A percentile compares a stretch with the other conserved stretches of the same genome.
phyloP scores from a whole-genome alignment of 2,888 invertebrate genomes.

The Tinea trinotella region DNA sequence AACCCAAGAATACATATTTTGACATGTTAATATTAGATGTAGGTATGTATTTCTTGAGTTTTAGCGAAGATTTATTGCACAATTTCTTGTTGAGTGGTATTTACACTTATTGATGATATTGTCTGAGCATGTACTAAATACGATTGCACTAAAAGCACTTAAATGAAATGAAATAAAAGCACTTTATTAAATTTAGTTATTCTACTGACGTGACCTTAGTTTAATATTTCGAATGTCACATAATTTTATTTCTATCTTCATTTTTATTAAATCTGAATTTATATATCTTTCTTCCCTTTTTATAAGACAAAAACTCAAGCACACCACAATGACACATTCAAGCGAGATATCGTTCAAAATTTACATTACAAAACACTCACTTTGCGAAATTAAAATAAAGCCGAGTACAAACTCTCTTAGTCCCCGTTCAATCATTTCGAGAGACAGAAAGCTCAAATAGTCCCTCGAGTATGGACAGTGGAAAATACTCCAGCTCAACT shows the following conservation, averaged over 20 bases:
- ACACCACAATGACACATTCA: constrained; percentile 27
- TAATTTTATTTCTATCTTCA: background rate
- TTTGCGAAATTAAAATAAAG: constrained; percentile 69
- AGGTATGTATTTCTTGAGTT: constrained; percentile 21
- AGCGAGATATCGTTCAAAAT: constrained; percentile 33
- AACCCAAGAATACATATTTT: constrained; percentile 38
- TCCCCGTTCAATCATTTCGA: constrained; percentile 69
- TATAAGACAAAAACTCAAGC: constrained; percentile 8
- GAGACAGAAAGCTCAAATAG: constrained; percentile 52
- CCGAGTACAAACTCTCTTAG: constrained; percentile 54
- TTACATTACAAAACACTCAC: constrained; percentile 64
- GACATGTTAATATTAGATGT: background rate
- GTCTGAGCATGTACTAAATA: constrained; percentile 19
- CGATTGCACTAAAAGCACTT: constrained; percentile 19
- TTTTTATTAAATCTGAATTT: background rate
- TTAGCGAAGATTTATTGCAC: constrained; percentile 26
- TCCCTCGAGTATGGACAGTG: constrained; percentile 38
- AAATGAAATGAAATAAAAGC: background rate
- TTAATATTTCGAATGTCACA: background rate
- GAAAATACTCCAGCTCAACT: constrained; percentile 12
- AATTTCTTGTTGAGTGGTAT: constrained; percentile 14
- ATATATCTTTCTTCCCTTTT: background rate
- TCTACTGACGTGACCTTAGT: background rate
- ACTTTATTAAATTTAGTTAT: constrained; percentile 11
- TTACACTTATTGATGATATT: background rate